phyloP scores from a whole-genome alignment of 2,113 vertebrate genomes.

The Australoheros scitulus region DNA sequence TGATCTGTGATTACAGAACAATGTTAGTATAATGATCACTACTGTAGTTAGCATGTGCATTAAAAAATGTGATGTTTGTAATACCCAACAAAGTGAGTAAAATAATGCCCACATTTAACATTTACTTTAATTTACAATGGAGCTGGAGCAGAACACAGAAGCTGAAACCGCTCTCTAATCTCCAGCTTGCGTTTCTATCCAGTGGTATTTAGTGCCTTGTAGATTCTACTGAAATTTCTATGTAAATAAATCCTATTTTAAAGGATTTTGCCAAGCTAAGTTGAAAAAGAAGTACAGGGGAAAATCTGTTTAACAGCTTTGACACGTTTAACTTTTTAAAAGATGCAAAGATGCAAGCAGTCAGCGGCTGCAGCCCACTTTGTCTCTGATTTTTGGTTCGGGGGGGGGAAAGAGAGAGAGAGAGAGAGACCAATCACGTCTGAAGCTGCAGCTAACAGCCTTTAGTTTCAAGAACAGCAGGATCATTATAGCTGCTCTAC shows the following conservation, averaged over 20 bases:
- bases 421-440: neutral
- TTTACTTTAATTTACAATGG: neutral
- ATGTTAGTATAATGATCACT: accelerated
- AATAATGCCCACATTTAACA: neutral
- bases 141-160: neutral
- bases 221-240: neutral
- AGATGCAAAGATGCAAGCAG: accelerated
- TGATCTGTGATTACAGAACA: neutral
- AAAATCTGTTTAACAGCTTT: neutral
- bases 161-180: neutral
- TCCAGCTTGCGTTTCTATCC: neutral
- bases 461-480: neutral
- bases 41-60: neutral
- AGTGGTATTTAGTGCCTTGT: neutral
- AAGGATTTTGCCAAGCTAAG: neutral
- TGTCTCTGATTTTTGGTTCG: neutral
- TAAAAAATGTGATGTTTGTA: neutral
- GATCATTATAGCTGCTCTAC: neutral
- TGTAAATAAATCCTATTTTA: neutral
- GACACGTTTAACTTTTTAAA: neutral
- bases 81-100: neutral
- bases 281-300: neutral
- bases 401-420: too few relatives aligned
- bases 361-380: neutral
- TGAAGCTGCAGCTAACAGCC: neutral